Evolutionary conservation across 2,797 vertebrate species (phyloP), one percentile per base, ranked within the genome.

Genomic region (Acanthornis magna): DNA sequence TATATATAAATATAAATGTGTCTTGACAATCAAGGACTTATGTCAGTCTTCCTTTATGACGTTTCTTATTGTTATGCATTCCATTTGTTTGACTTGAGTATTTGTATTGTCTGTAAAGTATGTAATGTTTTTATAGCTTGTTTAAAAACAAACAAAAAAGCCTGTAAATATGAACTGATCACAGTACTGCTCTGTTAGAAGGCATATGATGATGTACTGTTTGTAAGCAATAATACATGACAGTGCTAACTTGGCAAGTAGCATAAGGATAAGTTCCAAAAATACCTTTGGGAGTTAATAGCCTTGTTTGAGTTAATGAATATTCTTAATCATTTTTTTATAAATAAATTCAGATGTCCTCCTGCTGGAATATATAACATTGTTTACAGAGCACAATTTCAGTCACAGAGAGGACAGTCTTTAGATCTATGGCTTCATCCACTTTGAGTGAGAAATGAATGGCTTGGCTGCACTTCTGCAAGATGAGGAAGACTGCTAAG

Each of bases 11-110:
- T 95, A 98, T 98, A 98, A 98, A 98, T 95, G 97, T 98, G 97
- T 98, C 97, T 98, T 98, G 98, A 98, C 98, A 99, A 99, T 99
- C 98, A 98, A 98, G 98, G 98, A 98, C 98, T 98, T 97, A 97
- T 96, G 97, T 97, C 97, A 95, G 96, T 98, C 98, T 98, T 98
- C 98, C 97, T 97, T 94, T 98, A 98, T 97, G 97, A 98, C 60
- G 96, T 97, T 98, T 98, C 97, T 98, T 97, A 97, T 98, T 98
- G 98, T 97, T 97, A 97, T 97, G 98, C 99, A 99, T 99, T 99
- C 98, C 98, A 98, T 98, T 97, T 98, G 97, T 98, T 97, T 97
- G 96, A 98, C 97, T 98, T 98, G 97, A 98, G 98, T 98, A 98
- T 98, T 97, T 98, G 97, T 97, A 98, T 98, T 97, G 98, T 98